A percentile compares a stretch with the other conserved stretches of the same genome.
Evolutionary conservation across 2,113 vertebrate genomes (phyloP).

Genomic region (Cygnus atratus): DNA sequence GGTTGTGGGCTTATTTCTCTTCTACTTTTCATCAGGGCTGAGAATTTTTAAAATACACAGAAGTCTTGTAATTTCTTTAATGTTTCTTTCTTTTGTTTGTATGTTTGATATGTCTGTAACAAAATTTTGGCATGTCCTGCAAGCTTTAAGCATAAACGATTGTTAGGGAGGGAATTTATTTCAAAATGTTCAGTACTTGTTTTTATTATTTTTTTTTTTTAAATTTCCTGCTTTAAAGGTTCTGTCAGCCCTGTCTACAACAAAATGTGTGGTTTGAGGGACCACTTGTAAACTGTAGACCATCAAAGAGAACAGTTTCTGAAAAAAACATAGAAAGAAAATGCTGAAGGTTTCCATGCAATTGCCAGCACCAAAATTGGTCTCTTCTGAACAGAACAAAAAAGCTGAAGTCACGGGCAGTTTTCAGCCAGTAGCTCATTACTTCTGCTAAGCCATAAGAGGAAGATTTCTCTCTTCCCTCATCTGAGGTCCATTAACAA

Average conservation of each 20-base stretch:
- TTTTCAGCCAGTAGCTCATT: neutral
- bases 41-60: neutral
- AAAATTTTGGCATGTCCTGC: neutral
- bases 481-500: neutral
- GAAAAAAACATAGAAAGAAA: neutral
- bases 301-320: neutral
- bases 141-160: neutral
- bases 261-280: neutral
- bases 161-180: neutral
- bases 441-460: fast-evolving
- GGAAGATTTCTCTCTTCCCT: neutral
- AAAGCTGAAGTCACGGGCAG: neutral
- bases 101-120: neutral
- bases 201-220: neutral
- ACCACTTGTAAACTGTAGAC: neutral
- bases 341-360: neutral
- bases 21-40: neutral
- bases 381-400: neutral
- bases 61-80: neutral
- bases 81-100: neutral
- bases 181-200: neutral
- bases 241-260: neutral
- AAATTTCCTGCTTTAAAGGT: neutral
- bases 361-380: neutral
- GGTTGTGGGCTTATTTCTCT: neutral